Evolutionary conservation across 2,888 invertebrate genomes (phyloP).

Genomic region (Poecilobothrus nobilitatus): DNA sequence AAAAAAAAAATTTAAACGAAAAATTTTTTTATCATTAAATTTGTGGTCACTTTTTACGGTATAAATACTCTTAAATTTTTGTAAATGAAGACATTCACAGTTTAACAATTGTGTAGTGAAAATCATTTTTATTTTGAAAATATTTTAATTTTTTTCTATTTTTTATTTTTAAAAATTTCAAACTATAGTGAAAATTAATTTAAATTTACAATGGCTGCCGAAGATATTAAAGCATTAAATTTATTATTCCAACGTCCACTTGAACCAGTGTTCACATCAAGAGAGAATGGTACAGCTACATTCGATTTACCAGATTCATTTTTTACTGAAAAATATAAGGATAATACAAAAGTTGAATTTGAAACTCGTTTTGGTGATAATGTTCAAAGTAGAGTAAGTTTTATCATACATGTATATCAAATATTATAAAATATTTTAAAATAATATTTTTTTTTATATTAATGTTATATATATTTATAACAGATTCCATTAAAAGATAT

Average conservation of each 20-base stretch:
- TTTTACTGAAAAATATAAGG: constrained; percentile 34
- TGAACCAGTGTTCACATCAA: constrained; percentile 38
- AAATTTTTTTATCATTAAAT: not conserved
- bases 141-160: too few species aligned
- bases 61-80: not conserved
- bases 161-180: not conserved
- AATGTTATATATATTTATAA: not conserved
- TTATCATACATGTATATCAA: not conserved
- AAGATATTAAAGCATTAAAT: constrained; percentile 32
- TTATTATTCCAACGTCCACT: constrained; percentile 39
- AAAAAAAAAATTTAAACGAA: too few species aligned
- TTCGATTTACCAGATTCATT: constrained; percentile 39
- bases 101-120: not conserved
- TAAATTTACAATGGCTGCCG: not conserved
- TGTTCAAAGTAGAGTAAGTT: constrained; percentile 30
- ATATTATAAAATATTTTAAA: not conserved
- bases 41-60: not conserved
- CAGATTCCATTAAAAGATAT: constrained; percentile 36
- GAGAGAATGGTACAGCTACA: constrained; percentile 35
- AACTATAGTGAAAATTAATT: not conserved
- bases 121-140: not conserved
- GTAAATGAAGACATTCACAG: not conserved
- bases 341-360: constrained; percentile 30
- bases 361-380: constrained; percentile 35
- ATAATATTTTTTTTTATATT: too few species aligned